Evolutionary conservation across 92 coral and sea anemone species (phyloP).

Genomic region (Muricea muricata): DNA sequence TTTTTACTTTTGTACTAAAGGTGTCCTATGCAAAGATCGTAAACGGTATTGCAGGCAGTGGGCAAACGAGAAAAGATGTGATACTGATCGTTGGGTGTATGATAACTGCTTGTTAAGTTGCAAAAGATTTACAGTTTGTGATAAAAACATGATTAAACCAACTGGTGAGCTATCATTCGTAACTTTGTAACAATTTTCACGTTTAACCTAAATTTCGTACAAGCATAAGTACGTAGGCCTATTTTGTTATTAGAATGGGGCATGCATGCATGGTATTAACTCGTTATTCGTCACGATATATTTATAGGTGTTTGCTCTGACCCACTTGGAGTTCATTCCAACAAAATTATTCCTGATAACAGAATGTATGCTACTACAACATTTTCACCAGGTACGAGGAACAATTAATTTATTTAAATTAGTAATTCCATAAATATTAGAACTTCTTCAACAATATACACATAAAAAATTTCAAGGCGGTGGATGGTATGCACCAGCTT

Average conservation of each 20-base stretch:
- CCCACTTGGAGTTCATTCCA: conserved; percentile 82
- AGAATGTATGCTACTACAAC: conserved; percentile 79
- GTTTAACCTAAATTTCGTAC: no score
- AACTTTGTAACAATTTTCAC: no score
- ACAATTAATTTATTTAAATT: no score
- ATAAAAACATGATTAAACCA: conserved; percentile 67
- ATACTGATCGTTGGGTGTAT: conserved; percentile 75
- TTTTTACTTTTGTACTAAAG: no score
- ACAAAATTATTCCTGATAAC: conserved; percentile 75
- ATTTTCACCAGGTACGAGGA: conserved; percentile 43
- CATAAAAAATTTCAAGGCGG: conserved; percentile 66
- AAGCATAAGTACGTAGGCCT: neutral
- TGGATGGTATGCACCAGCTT: conserved; percentile 77
- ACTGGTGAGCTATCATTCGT: conserved; percentile 64
- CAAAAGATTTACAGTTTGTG: conserved; percentile 69
- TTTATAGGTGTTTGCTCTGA: conserved; percentile 74
- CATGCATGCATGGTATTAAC: no score
- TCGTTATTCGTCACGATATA: neutral
- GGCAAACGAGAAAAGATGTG: conserved; percentile 72
- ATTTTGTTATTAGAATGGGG: no score
- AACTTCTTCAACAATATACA: no score
- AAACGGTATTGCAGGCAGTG: conserved; percentile 63
- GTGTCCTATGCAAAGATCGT: conserved; percentile 79
- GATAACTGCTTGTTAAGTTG: conserved; percentile 78
- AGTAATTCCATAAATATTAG: no score